A percentile compares a stretch with the other conserved stretches of the same genome.
Evolutionary conservation across 2,113 vertebrate genomes (phyloP).

Genomic region (Brachyhypopomus occidentalis): DNA sequence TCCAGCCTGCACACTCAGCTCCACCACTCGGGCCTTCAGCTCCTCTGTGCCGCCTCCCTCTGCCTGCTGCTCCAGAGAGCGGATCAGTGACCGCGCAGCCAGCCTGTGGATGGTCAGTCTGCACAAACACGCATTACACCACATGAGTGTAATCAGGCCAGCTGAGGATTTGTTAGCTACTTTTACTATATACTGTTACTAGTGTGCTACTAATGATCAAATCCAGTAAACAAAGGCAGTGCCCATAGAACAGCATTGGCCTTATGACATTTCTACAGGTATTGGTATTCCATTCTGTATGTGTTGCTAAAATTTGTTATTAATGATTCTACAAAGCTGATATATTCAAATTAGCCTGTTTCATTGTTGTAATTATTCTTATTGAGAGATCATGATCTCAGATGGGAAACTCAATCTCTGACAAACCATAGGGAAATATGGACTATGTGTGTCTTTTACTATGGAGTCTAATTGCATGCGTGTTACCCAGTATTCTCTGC

Average conservation of each 20-base stretch:
- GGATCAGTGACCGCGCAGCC: slow-evolving; percentile 33
- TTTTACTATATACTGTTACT: neutral
- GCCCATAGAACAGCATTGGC: too few relatives aligned
- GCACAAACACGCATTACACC: neutral
- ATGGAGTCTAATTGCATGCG: too few relatives aligned
- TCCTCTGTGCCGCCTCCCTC: neutral
- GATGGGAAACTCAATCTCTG: neutral
- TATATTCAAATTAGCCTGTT: neutral
- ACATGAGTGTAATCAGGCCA: neutral
- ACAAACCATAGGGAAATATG: neutral
- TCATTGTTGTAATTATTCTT: neutral
- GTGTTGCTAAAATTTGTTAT: too few relatives aligned
- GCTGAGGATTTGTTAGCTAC: neutral
- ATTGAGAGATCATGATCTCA: neutral
- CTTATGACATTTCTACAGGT: too few relatives aligned
- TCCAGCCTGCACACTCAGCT: slow-evolving; percentile 41
- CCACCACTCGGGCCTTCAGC: slow-evolving; percentile 29
- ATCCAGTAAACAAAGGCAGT: too few relatives aligned
- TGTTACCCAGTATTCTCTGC: slow-evolving; percentile 26
- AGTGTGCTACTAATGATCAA: too few relatives aligned
- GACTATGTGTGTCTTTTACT: neutral
- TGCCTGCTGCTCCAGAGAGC: slow-evolving; percentile 27
- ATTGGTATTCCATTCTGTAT: too few relatives aligned
- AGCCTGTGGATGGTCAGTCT: slow-evolving; percentile 40
- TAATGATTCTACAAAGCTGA: neutral